Evolutionary conservation across 2,113 vertebrate species (phyloP).

Genomic region (Vidua chalybeata): DNA sequence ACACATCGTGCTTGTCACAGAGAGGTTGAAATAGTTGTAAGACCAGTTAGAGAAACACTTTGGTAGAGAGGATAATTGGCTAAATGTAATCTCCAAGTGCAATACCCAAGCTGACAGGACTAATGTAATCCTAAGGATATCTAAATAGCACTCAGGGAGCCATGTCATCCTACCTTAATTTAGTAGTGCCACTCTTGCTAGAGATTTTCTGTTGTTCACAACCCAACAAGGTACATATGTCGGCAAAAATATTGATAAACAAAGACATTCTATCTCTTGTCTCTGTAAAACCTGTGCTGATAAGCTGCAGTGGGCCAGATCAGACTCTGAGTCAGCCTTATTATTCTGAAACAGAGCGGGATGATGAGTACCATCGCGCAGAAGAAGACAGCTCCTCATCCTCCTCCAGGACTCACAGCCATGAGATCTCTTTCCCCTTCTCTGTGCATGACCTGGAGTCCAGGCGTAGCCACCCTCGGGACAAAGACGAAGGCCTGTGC

Average conservation of each 20-base stretch:
- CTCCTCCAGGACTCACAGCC: background rate
- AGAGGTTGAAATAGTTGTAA: background rate
- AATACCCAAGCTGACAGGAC: background rate
- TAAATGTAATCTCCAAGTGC: background rate
- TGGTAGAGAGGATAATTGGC: background rate
- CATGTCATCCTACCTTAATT: background rate
- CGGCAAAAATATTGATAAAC: background rate
- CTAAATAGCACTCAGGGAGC: background rate
- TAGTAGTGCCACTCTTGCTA: background rate
- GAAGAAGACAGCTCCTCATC: background rate
- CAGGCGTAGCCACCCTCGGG: accelerated
- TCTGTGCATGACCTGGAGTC: background rate
- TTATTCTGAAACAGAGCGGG: background rate
- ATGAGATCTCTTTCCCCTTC: background rate
- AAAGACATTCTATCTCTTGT: background rate
- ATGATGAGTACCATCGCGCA: background rate
- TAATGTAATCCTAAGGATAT: background rate
- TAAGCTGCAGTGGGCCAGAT: background rate
- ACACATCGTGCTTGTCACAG: background rate
- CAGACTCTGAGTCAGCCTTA: background rate
- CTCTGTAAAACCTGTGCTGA: background rate
- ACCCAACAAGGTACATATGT: background rate
- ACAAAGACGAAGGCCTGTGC: background rate
- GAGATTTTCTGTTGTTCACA: background rate
- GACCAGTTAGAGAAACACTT: background rate